phyloP scores from a whole-genome alignment of 2,797 vertebrate species.

The Varecia variegata region DNA sequence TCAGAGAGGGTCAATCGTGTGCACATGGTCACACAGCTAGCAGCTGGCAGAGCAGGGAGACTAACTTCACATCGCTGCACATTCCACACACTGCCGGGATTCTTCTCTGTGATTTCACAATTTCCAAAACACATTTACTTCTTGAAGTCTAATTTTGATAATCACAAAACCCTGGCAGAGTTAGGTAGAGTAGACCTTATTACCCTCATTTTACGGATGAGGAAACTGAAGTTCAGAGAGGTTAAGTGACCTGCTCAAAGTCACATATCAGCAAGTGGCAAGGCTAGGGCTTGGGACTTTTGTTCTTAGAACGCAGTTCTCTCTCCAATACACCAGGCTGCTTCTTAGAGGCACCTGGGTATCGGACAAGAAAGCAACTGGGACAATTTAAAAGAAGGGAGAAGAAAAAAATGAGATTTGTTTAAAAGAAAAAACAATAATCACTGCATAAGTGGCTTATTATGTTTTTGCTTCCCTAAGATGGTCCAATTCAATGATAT shows the following conservation, averaged over 20 bases:
- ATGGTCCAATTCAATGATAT: background rate
- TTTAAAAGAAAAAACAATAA: conserved; percentile 13
- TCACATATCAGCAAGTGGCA: background rate
- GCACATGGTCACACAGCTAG: background rate
- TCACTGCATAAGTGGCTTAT: background rate
- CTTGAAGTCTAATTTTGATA: background rate
- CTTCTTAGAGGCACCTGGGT: background rate
- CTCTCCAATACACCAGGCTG: background rate
- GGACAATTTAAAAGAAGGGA: background rate
- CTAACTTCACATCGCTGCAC: background rate
- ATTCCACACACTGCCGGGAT: background rate
- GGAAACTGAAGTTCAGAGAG: background rate
- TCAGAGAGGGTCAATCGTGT: background rate
- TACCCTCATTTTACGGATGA: background rate
- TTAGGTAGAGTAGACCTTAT: background rate
- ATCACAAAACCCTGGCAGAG: background rate
- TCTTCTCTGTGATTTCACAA: background rate
- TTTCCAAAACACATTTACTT: background rate
- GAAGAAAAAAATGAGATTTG: background rate
- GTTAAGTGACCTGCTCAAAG: background rate
- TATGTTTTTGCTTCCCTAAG: background rate
- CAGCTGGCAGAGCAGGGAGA: background rate
- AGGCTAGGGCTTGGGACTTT: background rate
- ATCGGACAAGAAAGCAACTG: background rate
- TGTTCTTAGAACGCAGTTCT: background rate